phyloP scores from a whole-genome alignment of 2,888 invertebrate species.

The Polydesmus complanatus region DNA sequence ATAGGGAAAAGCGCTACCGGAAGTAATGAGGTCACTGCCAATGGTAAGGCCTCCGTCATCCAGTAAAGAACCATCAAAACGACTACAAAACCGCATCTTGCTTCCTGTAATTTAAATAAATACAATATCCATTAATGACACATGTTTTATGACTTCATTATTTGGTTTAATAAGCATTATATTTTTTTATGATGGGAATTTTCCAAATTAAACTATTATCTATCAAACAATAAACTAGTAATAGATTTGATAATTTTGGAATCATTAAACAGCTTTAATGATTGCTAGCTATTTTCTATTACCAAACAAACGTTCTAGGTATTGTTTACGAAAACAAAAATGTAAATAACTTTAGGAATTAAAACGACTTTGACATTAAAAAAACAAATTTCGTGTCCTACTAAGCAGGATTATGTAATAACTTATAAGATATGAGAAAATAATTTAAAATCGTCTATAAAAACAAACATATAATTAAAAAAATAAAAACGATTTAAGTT shows the following conservation, averaged over 20 bases:
- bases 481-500: too few relatives aligned
- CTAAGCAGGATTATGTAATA: too few relatives aligned
- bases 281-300: too few relatives aligned
- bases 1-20: conserved; percentile 20
- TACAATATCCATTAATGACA: neutral
- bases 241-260: neutral
- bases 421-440: too few relatives aligned
- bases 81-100: conserved; percentile 25
- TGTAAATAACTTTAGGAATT: neutral
- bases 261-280: neutral
- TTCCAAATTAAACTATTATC: neutral
- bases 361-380: neutral
- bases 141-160: too few relatives aligned
- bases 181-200: neutral
- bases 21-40: conserved; percentile 20
- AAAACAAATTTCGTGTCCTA: too few relatives aligned
- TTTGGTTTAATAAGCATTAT: neutral
- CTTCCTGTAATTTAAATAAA: conserved; percentile 21
- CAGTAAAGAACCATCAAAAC: conserved; percentile 20
- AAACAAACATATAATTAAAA: too few relatives aligned
- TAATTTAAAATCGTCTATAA: too few relatives aligned
- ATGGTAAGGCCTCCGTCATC: conserved; percentile 20
- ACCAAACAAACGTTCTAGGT: neutral
- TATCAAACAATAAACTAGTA: neutral
- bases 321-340: neutral